Evolutionary conservation across 2,797 vertebrate species (phyloP).

Genomic region (Margarornis squamiger): DNA sequence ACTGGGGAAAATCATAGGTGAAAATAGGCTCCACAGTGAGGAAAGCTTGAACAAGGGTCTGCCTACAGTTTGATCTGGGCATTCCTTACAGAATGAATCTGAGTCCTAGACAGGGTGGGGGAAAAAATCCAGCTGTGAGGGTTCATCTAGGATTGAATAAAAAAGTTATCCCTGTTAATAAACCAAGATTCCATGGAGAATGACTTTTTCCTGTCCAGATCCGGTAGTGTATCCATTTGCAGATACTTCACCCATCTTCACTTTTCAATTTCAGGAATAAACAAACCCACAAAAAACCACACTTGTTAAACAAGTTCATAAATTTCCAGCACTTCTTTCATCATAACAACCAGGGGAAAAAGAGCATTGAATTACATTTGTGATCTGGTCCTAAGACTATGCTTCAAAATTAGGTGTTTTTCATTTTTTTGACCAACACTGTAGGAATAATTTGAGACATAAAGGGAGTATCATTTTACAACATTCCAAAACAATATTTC

Average conservation of each 20-base stretch:
- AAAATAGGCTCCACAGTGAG: neutral
- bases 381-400: neutral
- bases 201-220: neutral
- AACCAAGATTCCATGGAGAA: neutral
- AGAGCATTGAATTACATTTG: slow-evolving; percentile 23
- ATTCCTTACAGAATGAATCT: neutral
- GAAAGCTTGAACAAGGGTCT: neutral
- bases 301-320: neutral
- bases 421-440: slow-evolving; percentile 11
- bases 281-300: neutral
- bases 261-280: neutral
- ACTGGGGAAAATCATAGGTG: neutral
- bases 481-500: slow-evolving; percentile 46
- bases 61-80: neutral
- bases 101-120: neutral
- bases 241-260: neutral
- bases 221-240: neutral
- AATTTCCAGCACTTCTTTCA: slow-evolving; percentile 47
- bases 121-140: neutral
- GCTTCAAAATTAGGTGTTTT: slow-evolving; percentile 45
- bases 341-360: slow-evolving; percentile 5
- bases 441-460: slow-evolving; percentile 15
- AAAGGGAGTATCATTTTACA: slow-evolving; percentile 57
- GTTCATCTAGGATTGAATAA: neutral
- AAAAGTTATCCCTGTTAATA: neutral